Base-by-base conservation (phyloP, 2,113 vertebrate species). In the Mesembrinibis cayennensis region DNA sequence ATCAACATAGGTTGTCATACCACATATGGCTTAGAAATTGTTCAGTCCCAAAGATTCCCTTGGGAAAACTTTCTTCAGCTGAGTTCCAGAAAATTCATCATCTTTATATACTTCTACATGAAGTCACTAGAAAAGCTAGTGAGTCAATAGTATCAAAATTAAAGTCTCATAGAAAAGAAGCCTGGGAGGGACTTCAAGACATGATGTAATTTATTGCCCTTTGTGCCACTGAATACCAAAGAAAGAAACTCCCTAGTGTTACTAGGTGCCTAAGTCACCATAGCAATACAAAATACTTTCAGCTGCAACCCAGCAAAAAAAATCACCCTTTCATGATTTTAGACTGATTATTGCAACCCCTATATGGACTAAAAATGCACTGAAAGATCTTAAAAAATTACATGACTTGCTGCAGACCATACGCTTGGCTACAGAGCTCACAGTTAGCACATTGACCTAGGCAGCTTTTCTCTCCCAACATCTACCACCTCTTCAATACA, bases 121-220 rank as follows among this genome's bases (percentile, higher is more conserved):
- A 93, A 82, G 78, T 83, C 85, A 66, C 45, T 49, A 45, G 50
- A 26, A 96, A 82, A 85, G 49, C 66, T 72, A 56, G 34, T 77
- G 58, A 91, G 53, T 87, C 79, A 94, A 76, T 53, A 94, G 70
- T 38, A 70, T 90, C 72, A 86, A 82, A 96, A 95, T 93, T 78
- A 93, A 92, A 88, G 76, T 66, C 83, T 90, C 59, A 50, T 53
- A 66, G 59, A 83, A 95, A 94, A 63, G 80, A 82, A 93, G 70
- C 77, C 80, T 87, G n/a, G 56, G 44, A 96, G 63, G 63, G 47
- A 78, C 91, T 89, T 93, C 49, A 93, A 80, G 66, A 62, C 82
- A 72, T 93, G 26, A 86, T 82, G 56, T 88, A 52, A 95, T 93
- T 89, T 91, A 71, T 87, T 92, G 63, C n/a, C 42, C 69, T 85